Base-by-base conservation (phyloP, 92 coral and sea anemone genomes). In the Epizoanthus fatuus region DNA sequence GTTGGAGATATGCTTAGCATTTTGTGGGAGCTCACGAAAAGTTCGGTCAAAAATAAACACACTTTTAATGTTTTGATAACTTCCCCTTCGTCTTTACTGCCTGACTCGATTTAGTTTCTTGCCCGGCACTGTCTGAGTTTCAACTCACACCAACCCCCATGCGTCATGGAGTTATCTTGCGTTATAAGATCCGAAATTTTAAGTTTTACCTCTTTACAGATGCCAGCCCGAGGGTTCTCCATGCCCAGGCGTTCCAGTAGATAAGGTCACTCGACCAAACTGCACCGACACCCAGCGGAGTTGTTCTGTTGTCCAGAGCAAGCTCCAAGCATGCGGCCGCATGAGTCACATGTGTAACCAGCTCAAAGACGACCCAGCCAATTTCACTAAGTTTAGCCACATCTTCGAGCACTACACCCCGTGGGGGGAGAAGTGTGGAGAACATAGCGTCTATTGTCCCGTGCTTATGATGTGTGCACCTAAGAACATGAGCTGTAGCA, bases 391-490 rank as follows among this genome's bases (percentile, higher is more conserved):
- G 38, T 44, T 60, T 45, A 39, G 19, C 58, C 1, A 20, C 2
- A 59, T 77, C 70, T 19, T 60, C 10, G 42, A 77, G 44, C 71
- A 60, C 15, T 77, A 59, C 51, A 20, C 82, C 15, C 82, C 82
- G 22, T 77, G 82, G 82, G 82, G 82, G 19, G 70, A n/a, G 82
- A 44, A 8, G 40, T 77, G 82, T 20, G 22, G 51, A 60, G 82
- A 77, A 22, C 69, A 77, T 20, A 17, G 7, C 56, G 12, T 15
- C 44, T 77, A 42, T 40, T 77, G 82, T 22, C 82, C 82, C 3
- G 17, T 77, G 19, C 32, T 62, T 3, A 60, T 77, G 82, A 60
- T 40, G 68, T 77, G 82, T 17, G 13, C 45, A 6, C 57, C 82
- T 4, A 77, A 17, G 47, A 77, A 77, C 82, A 4, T 39, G 10